Evolutionary conservation across 2,888 invertebrate genomes (phyloP).

Genomic region (Nemoura dubitans): DNA sequence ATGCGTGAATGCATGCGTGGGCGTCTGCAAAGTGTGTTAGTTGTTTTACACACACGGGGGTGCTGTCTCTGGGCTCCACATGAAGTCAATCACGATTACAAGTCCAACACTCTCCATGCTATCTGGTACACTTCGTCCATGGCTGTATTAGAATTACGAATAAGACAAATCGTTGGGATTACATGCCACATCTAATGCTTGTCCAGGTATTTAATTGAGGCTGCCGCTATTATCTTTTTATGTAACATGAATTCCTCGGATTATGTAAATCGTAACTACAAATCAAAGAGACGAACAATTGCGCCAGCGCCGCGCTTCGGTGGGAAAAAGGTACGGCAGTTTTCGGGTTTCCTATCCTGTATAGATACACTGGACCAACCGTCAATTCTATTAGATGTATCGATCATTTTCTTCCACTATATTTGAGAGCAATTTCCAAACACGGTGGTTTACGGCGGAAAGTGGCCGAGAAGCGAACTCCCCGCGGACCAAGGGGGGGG

Average conservation of each 20-base stretch:
- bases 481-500: conserved; percentile 36
- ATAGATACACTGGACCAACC: background rate
- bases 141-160: background rate
- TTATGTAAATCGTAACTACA: background rate
- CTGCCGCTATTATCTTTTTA: background rate
- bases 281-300: background rate
- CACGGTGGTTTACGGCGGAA: conserved; percentile 35
- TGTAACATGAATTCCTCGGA: background rate
- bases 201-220: background rate
- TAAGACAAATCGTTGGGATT: background rate
- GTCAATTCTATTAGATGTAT: background rate
- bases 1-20: background rate
- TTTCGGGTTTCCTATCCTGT: background rate
- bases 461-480: conserved; percentile 34
- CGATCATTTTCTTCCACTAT: conserved; percentile 12
- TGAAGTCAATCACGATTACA: conserved; percentile 30
- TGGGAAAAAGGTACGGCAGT: background rate
- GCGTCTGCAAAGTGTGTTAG: background rate
- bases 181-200: background rate
- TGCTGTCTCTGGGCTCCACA: background rate
- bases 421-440: conserved; percentile 32
- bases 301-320: background rate
- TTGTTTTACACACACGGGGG: background rate
- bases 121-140: background rate
- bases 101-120: background rate